phyloP scores from a whole-genome alignment of 37 sponge, comb jelly and placozoan species.

The Aphrocallistes beatrix region DNA sequence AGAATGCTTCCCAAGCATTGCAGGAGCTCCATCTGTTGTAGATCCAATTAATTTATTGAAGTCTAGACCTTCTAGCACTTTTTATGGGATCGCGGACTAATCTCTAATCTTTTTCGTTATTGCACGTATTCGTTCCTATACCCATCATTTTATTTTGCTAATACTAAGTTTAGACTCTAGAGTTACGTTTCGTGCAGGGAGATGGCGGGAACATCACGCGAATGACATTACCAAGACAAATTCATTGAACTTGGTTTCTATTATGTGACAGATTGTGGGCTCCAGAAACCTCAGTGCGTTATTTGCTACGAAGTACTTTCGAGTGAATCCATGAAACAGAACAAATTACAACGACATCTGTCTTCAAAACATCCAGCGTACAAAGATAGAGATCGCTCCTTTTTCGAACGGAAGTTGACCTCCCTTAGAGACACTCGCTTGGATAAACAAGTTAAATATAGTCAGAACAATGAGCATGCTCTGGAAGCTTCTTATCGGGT shows the following conservation, averaged over 20 bases:
- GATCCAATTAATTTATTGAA: conserved; percentile 11
- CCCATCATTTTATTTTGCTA: too few relatives aligned
- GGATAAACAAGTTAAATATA: conserved; percentile 12
- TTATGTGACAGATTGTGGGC: background rate
- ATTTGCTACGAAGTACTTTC: background rate
- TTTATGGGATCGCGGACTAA: too few relatives aligned
- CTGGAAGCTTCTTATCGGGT: background rate
- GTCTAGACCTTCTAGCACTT: too few relatives aligned
- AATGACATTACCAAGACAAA: background rate
- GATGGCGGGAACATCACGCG: background rate
- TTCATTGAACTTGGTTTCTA: background rate
- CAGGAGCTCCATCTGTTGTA: conserved; percentile 14
- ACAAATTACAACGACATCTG: background rate
- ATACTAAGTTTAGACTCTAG: too few relatives aligned
- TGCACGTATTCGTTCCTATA: too few relatives aligned
- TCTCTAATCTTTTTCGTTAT: too few relatives aligned
- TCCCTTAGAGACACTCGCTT: too few relatives aligned
- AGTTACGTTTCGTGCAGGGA: background rate
- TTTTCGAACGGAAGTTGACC: background rate
- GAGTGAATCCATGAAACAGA: background rate
- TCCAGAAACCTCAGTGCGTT: background rate
- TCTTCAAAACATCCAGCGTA: background rate
- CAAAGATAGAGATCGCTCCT: background rate
- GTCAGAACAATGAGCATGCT: background rate
- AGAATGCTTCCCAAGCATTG: conserved; percentile 17